Evolutionary conservation across 2,888 invertebrate species (phyloP), one percentile per base, ranked within the genome.

Genomic region (Pollenia amentaria): DNA sequence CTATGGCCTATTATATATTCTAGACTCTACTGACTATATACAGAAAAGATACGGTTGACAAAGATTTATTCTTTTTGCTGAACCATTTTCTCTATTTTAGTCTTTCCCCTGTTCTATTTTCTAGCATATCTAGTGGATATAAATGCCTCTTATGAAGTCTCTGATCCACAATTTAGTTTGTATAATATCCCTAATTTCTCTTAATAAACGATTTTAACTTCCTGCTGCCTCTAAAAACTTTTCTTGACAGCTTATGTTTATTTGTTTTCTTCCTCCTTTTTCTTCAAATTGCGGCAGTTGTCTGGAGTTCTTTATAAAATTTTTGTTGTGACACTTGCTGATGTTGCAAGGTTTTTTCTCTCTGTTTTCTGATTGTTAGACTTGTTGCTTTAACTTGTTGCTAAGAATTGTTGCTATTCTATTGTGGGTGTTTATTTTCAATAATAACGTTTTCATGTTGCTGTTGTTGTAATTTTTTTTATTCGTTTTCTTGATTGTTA

Each of bases 251-350:
- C 2, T 44, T 38, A 29, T 6, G 18, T 51, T 55, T 55, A 21
- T 38, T 4, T n/a, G 2, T 70, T 55, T 12, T 51, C 38, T 69
- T 21, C 69, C 53, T 64, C 44, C 44, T 48, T 77, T 72, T 16
- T 46, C 60, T 60, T 57, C 11, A 18, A 51, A 64, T 42, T 80
- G 67, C 76, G 62, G 44, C 62, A 70, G 64, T 65, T 85, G 80
- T 76, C 75, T 48, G 21, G 21, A 70, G 65, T 67, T 73, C 48
- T 67, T 51, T 55, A 60, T 1, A 51, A 65, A 46, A 79, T 70
- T 64, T 70, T 48, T 80, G 55, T 57, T 72, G 69, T 85, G 85
- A 81, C 85, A 85, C 85, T 85, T 85, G 85, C 48, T 78, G 69
- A 46, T 73, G 78, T 78, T 82, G 85, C 73, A 18, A 73, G 10